Conservation (phyloP, 2,888 invertebrate species). For the Thyatira batis region DNA sequence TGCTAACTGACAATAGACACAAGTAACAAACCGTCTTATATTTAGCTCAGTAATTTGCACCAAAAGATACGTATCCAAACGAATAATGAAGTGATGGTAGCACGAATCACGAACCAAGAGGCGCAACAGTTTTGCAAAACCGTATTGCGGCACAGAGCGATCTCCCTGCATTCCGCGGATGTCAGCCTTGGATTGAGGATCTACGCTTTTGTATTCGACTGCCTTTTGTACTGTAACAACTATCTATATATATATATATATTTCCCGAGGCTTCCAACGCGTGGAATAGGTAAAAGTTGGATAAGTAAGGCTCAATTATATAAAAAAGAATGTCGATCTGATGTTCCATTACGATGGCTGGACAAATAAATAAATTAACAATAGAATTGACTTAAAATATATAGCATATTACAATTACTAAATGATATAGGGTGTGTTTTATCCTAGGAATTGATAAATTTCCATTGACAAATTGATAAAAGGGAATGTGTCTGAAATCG, state of each 20-base stretch:
- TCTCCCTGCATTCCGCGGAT: conserved; percentile 34
- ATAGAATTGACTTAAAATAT: too few relatives aligned
- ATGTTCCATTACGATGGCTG: too few relatives aligned
- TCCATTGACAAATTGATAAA: too few relatives aligned
- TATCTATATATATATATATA: neutral
- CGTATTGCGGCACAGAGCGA: conserved; percentile 29
- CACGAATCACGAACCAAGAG: conserved; percentile 22
- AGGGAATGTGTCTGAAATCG: too few relatives aligned
- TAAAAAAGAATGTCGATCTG: too few relatives aligned
- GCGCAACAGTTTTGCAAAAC: conserved; percentile 27
- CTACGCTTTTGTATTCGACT: conserved; percentile 17
- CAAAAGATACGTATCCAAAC: neutral
- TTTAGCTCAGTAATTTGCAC: neutral
- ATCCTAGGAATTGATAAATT: too few relatives aligned
- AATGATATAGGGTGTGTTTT: too few relatives aligned
- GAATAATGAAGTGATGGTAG: conserved; percentile 1
- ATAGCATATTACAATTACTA: too few relatives aligned
- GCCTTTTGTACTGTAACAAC: conserved; percentile 9
- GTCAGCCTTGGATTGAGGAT: conserved; percentile 32
- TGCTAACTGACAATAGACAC: too few relatives aligned
- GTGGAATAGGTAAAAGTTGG: too few relatives aligned
- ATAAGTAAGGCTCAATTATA: too few relatives aligned
- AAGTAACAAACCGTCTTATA: neutral
- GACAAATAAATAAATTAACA: too few relatives aligned
- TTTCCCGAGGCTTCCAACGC: neutral